A percentile compares a stretch with the other conserved stretches of the same genome.
Conservation (phyloP, 2,797 vertebrate species). For the Coendou prehensilis region DNA sequence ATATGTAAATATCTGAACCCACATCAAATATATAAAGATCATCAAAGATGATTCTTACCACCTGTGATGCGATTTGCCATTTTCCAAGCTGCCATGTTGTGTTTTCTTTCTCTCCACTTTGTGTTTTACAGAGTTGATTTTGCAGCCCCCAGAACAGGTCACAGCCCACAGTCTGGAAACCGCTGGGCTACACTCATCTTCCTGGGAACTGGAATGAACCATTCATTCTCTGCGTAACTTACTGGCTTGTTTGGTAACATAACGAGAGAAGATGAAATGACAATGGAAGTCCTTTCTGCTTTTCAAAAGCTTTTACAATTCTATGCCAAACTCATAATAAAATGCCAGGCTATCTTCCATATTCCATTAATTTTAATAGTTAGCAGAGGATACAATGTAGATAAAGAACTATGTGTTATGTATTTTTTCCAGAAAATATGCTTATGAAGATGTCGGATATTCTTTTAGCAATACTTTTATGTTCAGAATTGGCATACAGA, state of each 20-base stretch:
- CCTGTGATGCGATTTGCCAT: not conserved
- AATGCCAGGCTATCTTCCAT: not conserved
- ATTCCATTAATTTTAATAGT: conserved; percentile 6
- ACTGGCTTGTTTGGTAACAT: not conserved
- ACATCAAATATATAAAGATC: not conserved
- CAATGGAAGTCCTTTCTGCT: not conserved
- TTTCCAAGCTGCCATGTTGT: not conserved
- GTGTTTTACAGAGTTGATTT: not conserved
- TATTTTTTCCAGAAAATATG: not conserved
- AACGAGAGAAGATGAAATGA: not conserved
- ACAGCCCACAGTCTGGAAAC: not conserved
- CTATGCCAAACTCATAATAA: not conserved
- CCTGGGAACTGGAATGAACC: not conserved
- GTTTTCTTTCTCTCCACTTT: not conserved
- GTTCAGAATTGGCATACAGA: not conserved
- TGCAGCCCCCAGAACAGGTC: not conserved
- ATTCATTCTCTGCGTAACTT: not conserved
- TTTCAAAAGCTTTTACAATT: not conserved
- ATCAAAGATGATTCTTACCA: no score
- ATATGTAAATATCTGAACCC: not conserved
- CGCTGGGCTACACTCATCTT: not conserved
- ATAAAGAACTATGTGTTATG: not conserved
- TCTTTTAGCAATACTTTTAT: not conserved
- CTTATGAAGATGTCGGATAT: not conserved
- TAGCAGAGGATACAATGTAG: not conserved